Evolutionary conservation across 2,113 vertebrate species (phyloP).

Genomic region (Antennarius striatus): DNA sequence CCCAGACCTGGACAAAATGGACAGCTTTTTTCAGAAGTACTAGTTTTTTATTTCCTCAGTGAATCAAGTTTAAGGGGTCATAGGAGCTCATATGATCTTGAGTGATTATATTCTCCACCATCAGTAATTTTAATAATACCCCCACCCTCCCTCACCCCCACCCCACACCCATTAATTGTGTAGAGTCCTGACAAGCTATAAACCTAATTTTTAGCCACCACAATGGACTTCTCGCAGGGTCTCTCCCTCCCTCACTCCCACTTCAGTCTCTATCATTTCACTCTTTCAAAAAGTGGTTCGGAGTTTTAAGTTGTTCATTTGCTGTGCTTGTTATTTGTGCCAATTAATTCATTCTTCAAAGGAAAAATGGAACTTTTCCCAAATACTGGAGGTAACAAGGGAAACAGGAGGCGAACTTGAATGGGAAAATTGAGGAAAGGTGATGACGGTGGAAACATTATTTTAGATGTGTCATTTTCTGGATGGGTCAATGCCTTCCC

Average conservation of each 20-base stretch:
- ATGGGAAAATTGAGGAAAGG: constrained; percentile 14
- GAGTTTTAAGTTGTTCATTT: constrained; percentile 15
- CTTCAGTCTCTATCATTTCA: constrained; percentile 24
- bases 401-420: constrained; percentile 17
- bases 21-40: too few relatives aligned
- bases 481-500: not conserved
- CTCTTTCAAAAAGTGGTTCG: constrained; percentile 42
- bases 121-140: too few relatives aligned
- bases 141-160: constrained; percentile 4
- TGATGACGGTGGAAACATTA: constrained; percentile 32
- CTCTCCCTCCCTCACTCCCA: constrained; percentile 7
- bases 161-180: constrained; percentile 36
- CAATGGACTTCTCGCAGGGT: constrained; percentile 29
- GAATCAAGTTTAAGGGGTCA: not conserved
- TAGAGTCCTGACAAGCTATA: constrained; percentile 32
- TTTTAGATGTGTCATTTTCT: constrained; percentile 30
- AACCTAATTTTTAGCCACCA: constrained; percentile 33
- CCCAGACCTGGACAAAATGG: not conserved
- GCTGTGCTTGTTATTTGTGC: constrained; percentile 17
- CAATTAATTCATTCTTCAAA: constrained; percentile 31
- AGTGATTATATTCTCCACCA: too few relatives aligned
- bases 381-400: constrained; percentile 2
- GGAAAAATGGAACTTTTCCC: constrained; percentile 4
- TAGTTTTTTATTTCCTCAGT: not conserved
- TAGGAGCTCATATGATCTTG: too few relatives aligned